Percentiles rank a stretch among this genome's conserved stretches.
phyloP scores from a whole-genome alignment of 1,140 invertebrate genomes.

The Drosophila rhopaloa region DNA sequence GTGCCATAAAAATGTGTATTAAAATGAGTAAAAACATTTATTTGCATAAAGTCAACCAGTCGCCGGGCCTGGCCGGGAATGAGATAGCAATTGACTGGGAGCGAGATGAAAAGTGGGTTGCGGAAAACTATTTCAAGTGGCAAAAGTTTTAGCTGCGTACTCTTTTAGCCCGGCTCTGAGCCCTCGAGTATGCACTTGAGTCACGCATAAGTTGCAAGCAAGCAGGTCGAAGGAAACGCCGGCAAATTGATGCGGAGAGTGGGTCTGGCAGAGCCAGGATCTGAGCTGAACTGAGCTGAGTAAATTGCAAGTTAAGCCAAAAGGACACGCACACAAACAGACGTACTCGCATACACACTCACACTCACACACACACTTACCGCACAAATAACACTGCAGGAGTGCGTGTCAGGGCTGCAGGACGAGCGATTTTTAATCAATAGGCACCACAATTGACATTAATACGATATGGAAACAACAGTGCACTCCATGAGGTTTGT shows the following conservation, averaged over 20 bases:
- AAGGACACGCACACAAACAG: slow-evolving; percentile 63
- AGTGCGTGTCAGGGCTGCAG: slow-evolving; percentile 47
- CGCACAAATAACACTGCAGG: slow-evolving; percentile 10
- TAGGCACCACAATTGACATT: slow-evolving; percentile 32
- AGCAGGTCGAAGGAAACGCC: slow-evolving; percentile 66
- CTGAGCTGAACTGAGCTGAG: slow-evolving; percentile 24
- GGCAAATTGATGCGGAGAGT: background rate
- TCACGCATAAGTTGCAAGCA: slow-evolving; percentile 80
- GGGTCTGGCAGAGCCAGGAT: background rate
- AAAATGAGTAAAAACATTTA: slow-evolving; percentile 83
- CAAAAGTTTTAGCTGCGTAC: slow-evolving; percentile 80
- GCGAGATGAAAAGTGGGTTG: slow-evolving; percentile 41
- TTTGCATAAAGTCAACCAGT: slow-evolving; percentile 76
- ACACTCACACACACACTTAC: background rate
- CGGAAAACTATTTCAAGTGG: slow-evolving; percentile 77
- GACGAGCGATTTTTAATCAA: slow-evolving; percentile 40
- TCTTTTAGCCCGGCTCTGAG: slow-evolving; percentile 68
- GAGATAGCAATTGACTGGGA: slow-evolving; percentile 55
- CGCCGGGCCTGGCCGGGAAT: slow-evolving; percentile 11
- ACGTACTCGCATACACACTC: slow-evolving; percentile 4
- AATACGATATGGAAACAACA: slow-evolving; percentile 16
- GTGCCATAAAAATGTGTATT: slow-evolving; percentile 82
- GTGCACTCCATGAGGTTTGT: background rate
- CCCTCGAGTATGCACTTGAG: slow-evolving; percentile 77
- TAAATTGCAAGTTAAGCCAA: slow-evolving; percentile 80